phyloP scores from a whole-genome alignment of 2,888 invertebrate genomes.

The Eubasilissa splendida region DNA sequence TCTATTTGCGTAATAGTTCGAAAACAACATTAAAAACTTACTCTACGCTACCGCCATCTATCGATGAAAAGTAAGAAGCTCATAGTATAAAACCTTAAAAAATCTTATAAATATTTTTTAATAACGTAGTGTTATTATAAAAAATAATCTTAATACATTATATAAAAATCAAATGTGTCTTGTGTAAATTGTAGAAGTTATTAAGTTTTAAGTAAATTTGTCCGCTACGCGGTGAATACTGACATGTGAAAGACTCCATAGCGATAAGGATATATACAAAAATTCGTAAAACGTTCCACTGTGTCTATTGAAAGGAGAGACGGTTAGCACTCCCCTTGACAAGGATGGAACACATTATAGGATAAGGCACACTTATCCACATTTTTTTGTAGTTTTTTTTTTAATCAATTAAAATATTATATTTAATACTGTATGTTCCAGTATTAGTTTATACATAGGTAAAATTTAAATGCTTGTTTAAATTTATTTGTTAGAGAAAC shows the following conservation, averaged over 20 bases:
- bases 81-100: too few relatives aligned
- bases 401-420: too few relatives aligned
- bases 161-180: too few relatives aligned
- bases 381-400: conserved; percentile 63
- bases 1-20: too few relatives aligned
- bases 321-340: conserved; percentile 97
- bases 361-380: conserved; percentile 69
- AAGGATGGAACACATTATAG: conserved; percentile 88
- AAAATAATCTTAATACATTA: too few relatives aligned
- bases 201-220: not conserved
- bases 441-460: too few relatives aligned
- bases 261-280: conserved; percentile 46
- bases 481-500: too few relatives aligned
- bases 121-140: too few relatives aligned
- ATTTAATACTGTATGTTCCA: too few relatives aligned
- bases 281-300: fast-evolving
- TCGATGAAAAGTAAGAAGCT: not conserved
- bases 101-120: too few relatives aligned
- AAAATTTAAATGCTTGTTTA: too few relatives aligned
- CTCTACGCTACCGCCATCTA: conserved; percentile 15
- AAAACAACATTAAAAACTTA: not conserved
- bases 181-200: not conserved
- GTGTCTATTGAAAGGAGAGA: conserved; percentile 99
- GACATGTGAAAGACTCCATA: not conserved
- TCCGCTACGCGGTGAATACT: not conserved